Base-by-base conservation (phyloP, 2,797 vertebrate genomes). In the Gorsachius magnificus region DNA sequence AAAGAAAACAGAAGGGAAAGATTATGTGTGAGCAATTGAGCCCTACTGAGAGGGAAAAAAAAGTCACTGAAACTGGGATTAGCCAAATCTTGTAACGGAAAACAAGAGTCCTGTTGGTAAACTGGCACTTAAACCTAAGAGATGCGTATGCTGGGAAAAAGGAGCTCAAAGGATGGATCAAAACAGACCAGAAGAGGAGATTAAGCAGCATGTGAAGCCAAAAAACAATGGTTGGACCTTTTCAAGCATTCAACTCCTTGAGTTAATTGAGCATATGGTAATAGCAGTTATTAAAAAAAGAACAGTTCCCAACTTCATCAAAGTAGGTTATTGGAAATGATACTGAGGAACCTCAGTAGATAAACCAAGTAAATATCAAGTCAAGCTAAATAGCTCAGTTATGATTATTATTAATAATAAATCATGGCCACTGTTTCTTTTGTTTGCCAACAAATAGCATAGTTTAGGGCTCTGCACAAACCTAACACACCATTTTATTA, bases 331-430 rank as follows among this genome's bases (percentile, higher is more conserved):
- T 33, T 89, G 75, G 70, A 93, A 89, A 87, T 31, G 25, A 83
- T 65, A 31, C 60, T 18, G 19, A 92, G 38, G 58, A 87, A 83
- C 48, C 45, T 96, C 84, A n/a, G 53, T 29, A 78, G 72, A 92
- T 28, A 89, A 91, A 85, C 45, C 5, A 78, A 61, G 69, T 80
- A 83, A 82, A 89, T 70, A 93, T 68, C 66, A 85, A 83, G n/a
- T 87, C 38, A 83, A 93, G 45, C 51, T 93, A 93, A 92, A 93
- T 74, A 81, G 64, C 60, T 95, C 75, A 50, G 64, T 93, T 95
- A 83, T 90, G 16, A 84, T 92, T 72, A 84, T 90, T 96, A 93
- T 95, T 94, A 96, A 84, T 94, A 96, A 84, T 93, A 96, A 95
- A 97, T 87, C 85, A 90, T 33, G 56, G 76, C 83, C 94, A 87